A percentile compares a stretch with the other conserved stretches of the same genome.
phyloP scores from a whole-genome alignment of 2,797 vertebrate species.

The Protonibea diacanthus region DNA sequence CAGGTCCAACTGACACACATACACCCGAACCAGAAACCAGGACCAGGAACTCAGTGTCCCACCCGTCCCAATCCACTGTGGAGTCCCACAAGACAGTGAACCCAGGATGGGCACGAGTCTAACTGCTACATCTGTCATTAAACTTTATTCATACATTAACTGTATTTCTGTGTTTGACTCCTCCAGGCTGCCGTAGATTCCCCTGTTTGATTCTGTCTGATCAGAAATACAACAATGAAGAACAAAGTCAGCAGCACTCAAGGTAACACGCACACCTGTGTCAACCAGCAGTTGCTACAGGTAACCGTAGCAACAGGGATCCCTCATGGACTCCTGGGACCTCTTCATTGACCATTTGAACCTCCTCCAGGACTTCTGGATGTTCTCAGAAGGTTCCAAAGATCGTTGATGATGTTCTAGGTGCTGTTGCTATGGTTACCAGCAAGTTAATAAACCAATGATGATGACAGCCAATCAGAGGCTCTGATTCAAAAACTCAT shows the following conservation, averaged over 20 bases:
- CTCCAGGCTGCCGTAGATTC: neutral
- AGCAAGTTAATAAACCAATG: neutral
- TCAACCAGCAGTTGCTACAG: no score
- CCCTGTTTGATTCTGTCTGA: slow-evolving; percentile 3
- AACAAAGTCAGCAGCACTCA: slow-evolving; percentile 81
- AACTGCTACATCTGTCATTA: no score
- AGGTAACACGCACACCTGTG: slow-evolving; percentile 62
- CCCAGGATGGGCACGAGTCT: no score
- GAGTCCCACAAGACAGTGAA: no score
- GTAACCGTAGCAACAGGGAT: neutral
- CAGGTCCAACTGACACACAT: no score
- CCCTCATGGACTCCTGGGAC: neutral
- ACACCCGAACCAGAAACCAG: no score
- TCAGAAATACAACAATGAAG: slow-evolving; percentile 78
- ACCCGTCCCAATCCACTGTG: no score
- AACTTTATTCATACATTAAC: no score
- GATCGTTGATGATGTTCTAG: neutral
- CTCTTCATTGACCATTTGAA: neutral
- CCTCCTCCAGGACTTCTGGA: neutral
- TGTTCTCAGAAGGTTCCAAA: neutral
- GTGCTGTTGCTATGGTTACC: neutral
- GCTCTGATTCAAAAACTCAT: neutral
- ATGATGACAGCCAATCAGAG: neutral
- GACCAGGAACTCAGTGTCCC: no score
- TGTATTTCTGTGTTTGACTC: neutral